These are phyloP conservation scores for Amblyopsis hoosieri DNA, from an alignment of 2,797 vertebrate genomes.

Conservation along the genomic window DNA sequence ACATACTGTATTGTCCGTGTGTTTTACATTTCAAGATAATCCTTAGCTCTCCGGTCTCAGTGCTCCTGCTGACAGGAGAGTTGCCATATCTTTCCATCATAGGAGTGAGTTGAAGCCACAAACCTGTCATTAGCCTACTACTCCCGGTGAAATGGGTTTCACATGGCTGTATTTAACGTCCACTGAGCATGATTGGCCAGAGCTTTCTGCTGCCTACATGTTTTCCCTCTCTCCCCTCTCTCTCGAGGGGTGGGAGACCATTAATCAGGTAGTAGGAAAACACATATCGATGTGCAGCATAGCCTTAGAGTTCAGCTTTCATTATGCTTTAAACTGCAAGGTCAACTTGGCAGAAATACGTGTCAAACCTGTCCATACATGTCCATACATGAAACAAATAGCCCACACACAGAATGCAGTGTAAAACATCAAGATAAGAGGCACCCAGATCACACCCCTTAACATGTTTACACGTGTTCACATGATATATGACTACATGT, in stretches of 20 bases:
- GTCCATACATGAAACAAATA: conserved; percentile 71
- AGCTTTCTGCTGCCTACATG: conserved; percentile 51
- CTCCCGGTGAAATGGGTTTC: conserved; percentile 41
- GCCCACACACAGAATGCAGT: conserved; percentile 40
- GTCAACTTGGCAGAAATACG: conserved; percentile 66
- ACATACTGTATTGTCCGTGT: conserved; percentile 33
- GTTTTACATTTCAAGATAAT: conserved; percentile 51
- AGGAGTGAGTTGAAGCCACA: conserved; percentile 36
- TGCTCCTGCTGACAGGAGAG: conserved; percentile 52
- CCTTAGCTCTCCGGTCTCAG: conserved; percentile 56
- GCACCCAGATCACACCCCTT: conserved; percentile 8
- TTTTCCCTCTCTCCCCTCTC: conserved; percentile 33
- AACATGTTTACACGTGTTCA: conserved; percentile 42
- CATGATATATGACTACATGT: conserved; percentile 12
- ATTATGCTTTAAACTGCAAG: conserved; percentile 72
- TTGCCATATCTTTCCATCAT: conserved; percentile 35
- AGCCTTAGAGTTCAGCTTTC: conserved; percentile 66
- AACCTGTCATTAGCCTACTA: conserved; percentile 46
- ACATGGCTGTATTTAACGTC: conserved; percentile 53
- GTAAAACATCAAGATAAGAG: conserved; percentile 59
- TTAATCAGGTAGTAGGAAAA: conserved; percentile 65
- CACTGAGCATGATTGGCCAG: conserved; percentile 48
- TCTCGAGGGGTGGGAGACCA: conserved; percentile 43
- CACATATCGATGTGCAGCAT: conserved; percentile 62
- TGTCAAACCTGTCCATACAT: conserved; percentile 73